Evolutionary conservation across 2,888 invertebrate species (phyloP).

Genomic region (Melanotus villosus): DNA sequence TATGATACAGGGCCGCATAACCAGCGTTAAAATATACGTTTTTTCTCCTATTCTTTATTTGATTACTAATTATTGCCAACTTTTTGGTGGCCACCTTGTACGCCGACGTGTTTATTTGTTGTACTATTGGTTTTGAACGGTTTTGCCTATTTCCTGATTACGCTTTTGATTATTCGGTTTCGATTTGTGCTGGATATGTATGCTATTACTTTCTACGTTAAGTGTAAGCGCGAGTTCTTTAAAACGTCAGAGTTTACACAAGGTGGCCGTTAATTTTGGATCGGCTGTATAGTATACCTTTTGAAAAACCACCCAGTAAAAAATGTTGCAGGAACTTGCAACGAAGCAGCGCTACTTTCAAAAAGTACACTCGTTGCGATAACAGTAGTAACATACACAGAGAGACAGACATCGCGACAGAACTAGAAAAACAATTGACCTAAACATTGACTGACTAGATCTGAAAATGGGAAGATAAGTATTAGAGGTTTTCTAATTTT

Average conservation of each 20-base stretch:
- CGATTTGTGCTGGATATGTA: conserved; percentile 30
- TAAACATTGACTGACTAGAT: conserved; percentile 46
- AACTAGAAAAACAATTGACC: conserved; percentile 46
- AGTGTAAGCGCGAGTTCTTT: background rate
- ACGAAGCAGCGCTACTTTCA: too few species aligned
- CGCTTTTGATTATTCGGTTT: conserved; percentile 29
- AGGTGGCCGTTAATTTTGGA: conserved; percentile 37
- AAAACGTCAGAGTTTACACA: conserved; percentile 25
- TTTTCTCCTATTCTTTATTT: conserved; percentile 38
- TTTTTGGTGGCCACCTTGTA: conserved; percentile 54
- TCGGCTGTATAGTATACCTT: conserved; percentile 18
- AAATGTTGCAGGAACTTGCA: background rate
- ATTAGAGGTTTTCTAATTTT: background rate
- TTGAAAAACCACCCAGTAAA: background rate
- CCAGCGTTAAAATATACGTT: conserved; percentile 53
- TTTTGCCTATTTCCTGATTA: conserved; percentile 29
- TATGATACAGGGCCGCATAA: conserved; percentile 55
- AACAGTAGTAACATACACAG: background rate
- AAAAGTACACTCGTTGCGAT: conserved; percentile 11
- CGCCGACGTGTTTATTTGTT: conserved; percentile 45
- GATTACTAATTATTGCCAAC: conserved; percentile 60
- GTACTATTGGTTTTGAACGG: conserved; percentile 23
- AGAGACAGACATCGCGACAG: conserved; percentile 17
- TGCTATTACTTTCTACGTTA: conserved; percentile 22
- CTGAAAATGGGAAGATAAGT: conserved; percentile 26